A percentile compares a stretch with the other conserved stretches of the same genome.
Conservation (phyloP, 2,113 vertebrate genomes). For the Ondatra zibethicus region DNA sequence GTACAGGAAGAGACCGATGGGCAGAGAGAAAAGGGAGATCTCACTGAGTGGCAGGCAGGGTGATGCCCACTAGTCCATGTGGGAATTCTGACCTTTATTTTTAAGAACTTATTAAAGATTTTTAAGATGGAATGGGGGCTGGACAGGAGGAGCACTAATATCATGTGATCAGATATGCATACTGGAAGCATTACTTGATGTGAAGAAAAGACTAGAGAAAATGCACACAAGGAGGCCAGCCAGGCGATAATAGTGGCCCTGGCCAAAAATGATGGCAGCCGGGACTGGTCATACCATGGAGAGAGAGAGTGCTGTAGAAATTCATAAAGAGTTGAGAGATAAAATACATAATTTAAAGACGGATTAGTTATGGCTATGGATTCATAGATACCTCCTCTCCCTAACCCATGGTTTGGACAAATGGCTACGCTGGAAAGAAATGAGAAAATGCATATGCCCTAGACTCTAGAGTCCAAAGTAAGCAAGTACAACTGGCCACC, state of each 20-base stretch:
- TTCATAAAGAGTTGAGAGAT: not conserved
- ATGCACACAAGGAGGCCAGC: not conserved
- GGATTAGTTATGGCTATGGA: not conserved
- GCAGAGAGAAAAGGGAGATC: not conserved
- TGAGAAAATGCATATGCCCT: constrained; percentile 2
- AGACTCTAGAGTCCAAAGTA: not conserved
- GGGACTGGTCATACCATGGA: not conserved
- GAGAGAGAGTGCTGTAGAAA: accelerated
- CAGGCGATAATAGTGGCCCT: not conserved
- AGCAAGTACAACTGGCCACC: not conserved
- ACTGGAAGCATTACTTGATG: not conserved
- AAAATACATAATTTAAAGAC: not conserved
- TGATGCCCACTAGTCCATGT: not conserved
- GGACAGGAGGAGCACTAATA: not conserved
- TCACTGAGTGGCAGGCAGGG: not conserved
- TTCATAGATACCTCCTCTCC: not conserved
- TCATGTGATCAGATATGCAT: not conserved
- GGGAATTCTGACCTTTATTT: not conserved
- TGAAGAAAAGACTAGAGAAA: not conserved
- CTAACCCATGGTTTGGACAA: not conserved
- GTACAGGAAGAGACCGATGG: not conserved
- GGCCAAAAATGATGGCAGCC: not conserved
- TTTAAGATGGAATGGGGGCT: not conserved
- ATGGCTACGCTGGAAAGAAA: not conserved
- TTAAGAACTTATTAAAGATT: not conserved